Conservation (phyloP, 2,113 vertebrate genomes). For the Labeo catla region DNA sequence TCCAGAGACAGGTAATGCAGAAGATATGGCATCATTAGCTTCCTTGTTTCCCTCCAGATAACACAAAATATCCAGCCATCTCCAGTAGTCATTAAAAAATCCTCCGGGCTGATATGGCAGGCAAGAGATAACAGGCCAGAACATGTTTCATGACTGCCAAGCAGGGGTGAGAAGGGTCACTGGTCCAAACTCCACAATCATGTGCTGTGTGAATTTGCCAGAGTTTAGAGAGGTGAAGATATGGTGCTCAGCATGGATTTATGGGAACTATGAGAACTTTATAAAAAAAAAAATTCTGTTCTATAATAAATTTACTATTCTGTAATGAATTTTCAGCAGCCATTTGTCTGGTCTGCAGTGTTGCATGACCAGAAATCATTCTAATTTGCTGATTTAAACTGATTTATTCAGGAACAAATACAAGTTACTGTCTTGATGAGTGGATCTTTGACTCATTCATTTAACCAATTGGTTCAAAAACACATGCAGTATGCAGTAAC, state of each 20-base stretch:
- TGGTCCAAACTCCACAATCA: not conserved
- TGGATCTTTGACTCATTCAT: no score
- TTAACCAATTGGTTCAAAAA: no score
- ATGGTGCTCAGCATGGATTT: not conserved
- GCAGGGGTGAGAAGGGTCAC: slow-evolving; percentile 1
- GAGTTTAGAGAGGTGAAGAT: not conserved
- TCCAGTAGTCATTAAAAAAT: slow-evolving; percentile 53
- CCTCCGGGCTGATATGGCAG: slow-evolving; percentile 12
- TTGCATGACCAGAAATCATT: not conserved
- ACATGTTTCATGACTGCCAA: not conserved
- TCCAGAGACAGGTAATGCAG: slow-evolving; percentile 50
- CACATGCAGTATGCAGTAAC: no score
- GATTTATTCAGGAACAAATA: not conserved
- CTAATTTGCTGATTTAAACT: not conserved
- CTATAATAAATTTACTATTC: no score
- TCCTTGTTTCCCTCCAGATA: slow-evolving; percentile 36
- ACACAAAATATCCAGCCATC: slow-evolving; percentile 48
- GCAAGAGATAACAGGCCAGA: not conserved
- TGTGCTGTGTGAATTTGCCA: not conserved
- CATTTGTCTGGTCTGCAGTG: not conserved
- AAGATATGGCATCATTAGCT: slow-evolving; percentile 50
- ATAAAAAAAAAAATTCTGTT: no score
- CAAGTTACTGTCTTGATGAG: not conserved
- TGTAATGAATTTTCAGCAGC: not conserved
- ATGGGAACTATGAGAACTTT: not conserved